Percentiles rank a stretch among this genome's conserved stretches.
Conservation (phyloP, 2,113 vertebrate genomes). For the Corythornis vintsioides region DNA sequence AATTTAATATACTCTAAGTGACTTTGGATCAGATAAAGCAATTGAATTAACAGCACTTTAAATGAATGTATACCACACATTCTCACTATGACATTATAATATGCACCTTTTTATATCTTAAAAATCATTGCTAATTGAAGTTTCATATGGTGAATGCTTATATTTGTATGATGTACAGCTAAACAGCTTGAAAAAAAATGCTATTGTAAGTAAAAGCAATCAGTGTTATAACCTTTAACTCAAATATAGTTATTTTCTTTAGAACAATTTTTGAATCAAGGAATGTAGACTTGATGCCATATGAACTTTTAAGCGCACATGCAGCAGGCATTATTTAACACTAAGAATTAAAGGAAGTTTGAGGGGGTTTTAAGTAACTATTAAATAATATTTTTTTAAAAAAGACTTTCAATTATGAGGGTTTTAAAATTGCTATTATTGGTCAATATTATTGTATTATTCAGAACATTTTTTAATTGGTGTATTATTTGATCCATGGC, state of each 20-base stretch:
- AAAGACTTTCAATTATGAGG: not conserved
- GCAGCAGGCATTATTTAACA: not conserved
- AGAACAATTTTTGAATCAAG: not conserved
- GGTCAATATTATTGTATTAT: not conserved
- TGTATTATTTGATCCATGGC: not conserved
- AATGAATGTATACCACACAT: conserved; percentile 67
- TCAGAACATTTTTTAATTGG: not conserved
- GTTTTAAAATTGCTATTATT: not conserved
- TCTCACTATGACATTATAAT: conserved; percentile 65
- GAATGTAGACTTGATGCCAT: not conserved
- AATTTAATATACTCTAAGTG: conserved; percentile 82
- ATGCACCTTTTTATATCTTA: conserved; percentile 69
- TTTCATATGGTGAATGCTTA: conserved; percentile 77
- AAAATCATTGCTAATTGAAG: conserved; percentile 78
- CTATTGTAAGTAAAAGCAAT: conserved; percentile 27
- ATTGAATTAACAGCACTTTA: conserved; percentile 79
- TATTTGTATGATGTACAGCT: conserved; percentile 67
- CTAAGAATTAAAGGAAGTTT: not conserved
- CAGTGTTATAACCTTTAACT: not conserved
- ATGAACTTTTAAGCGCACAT: not conserved
- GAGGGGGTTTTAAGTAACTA: not conserved
- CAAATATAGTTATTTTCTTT: not conserved
- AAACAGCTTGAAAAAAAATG: conserved; percentile 66
- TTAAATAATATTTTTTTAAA: not conserved
- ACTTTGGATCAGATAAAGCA: conserved; percentile 81